Evolutionary conservation across 1,140 invertebrate species (phyloP), one percentile per base, ranked within the genome.

Genomic region (Heliconius hermathena): DNA sequence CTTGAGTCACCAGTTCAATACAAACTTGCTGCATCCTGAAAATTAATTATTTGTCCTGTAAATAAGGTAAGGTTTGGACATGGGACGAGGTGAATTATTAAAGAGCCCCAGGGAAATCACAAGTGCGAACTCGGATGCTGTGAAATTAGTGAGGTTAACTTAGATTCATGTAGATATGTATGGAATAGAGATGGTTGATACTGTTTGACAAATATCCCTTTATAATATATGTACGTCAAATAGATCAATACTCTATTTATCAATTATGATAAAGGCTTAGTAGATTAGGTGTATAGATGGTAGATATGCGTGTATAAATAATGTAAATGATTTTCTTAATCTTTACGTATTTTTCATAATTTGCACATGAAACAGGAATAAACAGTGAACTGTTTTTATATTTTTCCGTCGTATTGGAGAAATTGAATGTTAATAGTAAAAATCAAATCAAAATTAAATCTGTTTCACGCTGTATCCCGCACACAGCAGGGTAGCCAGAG

Each of bases 61-160:
- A 88, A 83, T 87, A 87, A 89, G 86, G 88, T 87, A 84, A 87
- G 88, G 78, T 86, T 85, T 79, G 86, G 83, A 86, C 84, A 85
- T 78, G 85, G 87, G 86, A 87, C 85, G 81, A 77, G 74, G 78
- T 92, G 90, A 92, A 92, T 92, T 90, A 90, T 90, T 92, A 88
- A 91, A 83, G 81, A 85, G 71, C 89, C 85, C 88, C 52, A 71
- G 90, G 89, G 90, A 91, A 91, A 91, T 91, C 87, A 90, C 83
- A 82, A 81, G 82, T 75, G 71, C 60, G 66, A 83, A 83, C 79
- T 83, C 73, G 22, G 73, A 36, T 74, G 22, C 74, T 54, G 54
- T 74, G 29, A 71, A 84, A 66, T 66, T 72, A 72, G 71, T 72
- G 71, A 72, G 71, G 29, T 72, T 36, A 38, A 72, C 33, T 72